Conservation (phyloP, 2,888 invertebrate genomes). For the Nephrotoma flavescens region DNA sequence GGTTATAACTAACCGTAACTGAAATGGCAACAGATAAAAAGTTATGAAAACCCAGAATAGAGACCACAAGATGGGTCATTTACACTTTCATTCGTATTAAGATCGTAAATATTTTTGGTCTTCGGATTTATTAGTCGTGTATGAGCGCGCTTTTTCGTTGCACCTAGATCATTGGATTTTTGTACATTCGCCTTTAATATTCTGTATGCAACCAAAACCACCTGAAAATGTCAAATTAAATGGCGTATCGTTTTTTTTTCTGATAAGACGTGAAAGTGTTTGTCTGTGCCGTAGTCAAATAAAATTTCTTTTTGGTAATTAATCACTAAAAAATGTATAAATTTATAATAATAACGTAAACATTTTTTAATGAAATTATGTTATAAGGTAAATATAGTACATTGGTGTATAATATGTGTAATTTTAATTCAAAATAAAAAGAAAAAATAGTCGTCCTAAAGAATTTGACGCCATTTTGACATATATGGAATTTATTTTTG, state of each 20-base stretch:
- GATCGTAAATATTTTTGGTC: no score
- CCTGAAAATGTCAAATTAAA: background rate
- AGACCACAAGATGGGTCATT: no score
- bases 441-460: background rate
- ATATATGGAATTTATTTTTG: background rate
- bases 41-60: no score
- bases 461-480: background rate
- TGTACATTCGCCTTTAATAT: no score
- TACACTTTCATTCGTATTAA: no score
- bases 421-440: background rate
- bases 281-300: background rate
- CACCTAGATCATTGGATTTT: no score
- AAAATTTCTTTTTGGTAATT: background rate
- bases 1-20: no score
- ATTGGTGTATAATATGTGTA: background rate
- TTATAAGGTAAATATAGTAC: background rate
- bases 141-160: no score
- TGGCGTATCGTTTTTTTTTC: background rate
- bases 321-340: background rate
- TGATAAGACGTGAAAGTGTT: background rate
- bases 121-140: no score
- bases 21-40: no score
- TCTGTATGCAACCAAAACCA: background rate
- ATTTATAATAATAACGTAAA: background rate
- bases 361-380: background rate